phyloP scores from a whole-genome alignment of 2,113 vertebrate genomes.

The Rhegmatorhina hoffmannsi region DNA sequence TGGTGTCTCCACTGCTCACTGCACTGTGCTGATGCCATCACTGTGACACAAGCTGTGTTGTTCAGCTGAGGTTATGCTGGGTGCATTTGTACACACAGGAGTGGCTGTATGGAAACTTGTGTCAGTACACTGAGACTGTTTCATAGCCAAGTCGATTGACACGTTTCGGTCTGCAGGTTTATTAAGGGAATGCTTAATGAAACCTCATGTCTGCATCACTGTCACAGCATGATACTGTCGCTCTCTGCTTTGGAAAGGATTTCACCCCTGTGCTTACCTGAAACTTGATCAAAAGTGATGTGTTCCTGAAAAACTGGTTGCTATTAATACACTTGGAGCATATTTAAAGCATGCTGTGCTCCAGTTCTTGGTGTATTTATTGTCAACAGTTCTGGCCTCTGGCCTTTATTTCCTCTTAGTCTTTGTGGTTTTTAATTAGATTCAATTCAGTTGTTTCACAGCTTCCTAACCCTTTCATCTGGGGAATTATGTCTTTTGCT shows the following conservation, averaged over 20 bases:
- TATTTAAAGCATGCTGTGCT: background rate
- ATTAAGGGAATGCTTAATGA: background rate
- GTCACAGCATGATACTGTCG: background rate
- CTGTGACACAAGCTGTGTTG: background rate
- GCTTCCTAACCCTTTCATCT: background rate
- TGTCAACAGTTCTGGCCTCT: background rate
- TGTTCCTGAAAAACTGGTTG: background rate
- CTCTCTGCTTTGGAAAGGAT: background rate
- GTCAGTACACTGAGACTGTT: background rate
- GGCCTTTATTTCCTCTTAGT: background rate
- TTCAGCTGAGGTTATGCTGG: background rate
- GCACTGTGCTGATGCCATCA: background rate
- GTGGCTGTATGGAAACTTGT: background rate
- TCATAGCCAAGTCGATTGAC: background rate
- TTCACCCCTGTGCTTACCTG: background rate
- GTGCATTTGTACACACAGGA: background rate
- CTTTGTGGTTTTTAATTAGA: constrained; percentile 20
- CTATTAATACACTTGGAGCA: accelerated
- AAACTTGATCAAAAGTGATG: background rate
- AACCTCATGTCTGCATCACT: background rate
- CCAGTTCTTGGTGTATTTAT: background rate
- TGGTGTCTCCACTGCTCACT: background rate
- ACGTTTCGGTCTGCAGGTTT: background rate
- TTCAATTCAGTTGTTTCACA: background rate
- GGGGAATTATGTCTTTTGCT: background rate